Percentiles rank a stretch among this genome's conserved stretches.
phyloP scores from a whole-genome alignment of 2,888 invertebrate species.

The Muscina levida region DNA sequence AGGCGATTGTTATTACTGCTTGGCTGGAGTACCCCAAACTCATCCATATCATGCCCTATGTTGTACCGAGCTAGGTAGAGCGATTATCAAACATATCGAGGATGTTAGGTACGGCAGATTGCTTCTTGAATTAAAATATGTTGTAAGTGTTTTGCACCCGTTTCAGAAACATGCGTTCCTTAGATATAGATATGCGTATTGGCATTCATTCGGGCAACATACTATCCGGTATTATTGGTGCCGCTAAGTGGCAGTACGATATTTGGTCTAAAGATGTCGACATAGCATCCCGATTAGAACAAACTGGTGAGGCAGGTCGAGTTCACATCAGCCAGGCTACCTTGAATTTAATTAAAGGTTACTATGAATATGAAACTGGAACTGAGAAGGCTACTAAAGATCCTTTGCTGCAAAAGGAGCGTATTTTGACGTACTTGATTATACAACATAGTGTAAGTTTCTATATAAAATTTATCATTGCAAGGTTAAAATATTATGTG shows the following conservation, averaged over 20 bases:
- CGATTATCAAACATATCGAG: conserved; percentile 95
- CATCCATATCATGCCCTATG: conserved; percentile 91
- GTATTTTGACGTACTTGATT: conserved; percentile 4
- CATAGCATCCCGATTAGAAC: conserved; percentile 97
- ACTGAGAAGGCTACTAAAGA: conserved; percentile 86
- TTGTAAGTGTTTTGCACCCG: background rate
- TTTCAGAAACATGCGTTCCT: conserved; percentile 85
- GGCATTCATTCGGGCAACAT: conserved; percentile 96
- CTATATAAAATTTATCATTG: background rate
- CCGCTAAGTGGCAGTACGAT: conserved; percentile 97
- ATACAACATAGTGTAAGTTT: conserved; percentile 23
- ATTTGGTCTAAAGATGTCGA: conserved; percentile 85
- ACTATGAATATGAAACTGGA: conserved; percentile 87
- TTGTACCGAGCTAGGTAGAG: conserved; percentile 93
- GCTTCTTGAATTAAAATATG: background rate
- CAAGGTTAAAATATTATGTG: too few species aligned
- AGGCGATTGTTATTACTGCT: conserved; percentile 97
- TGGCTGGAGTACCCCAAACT: conserved; percentile 90
- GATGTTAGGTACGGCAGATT: conserved; percentile 84
- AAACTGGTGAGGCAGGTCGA: conserved; percentile 93
- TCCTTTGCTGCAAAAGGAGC: conserved; percentile 84
- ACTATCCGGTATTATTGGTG: conserved; percentile 93
- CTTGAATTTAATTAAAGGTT: conserved; percentile 85
- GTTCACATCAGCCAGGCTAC: conserved; percentile 93
- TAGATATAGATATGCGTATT: conserved; percentile 97